Evolutionary conservation across 2,888 invertebrate species (phyloP), one percentile per base, ranked within the genome.

Genomic region (Andrena chrysosceles): DNA sequence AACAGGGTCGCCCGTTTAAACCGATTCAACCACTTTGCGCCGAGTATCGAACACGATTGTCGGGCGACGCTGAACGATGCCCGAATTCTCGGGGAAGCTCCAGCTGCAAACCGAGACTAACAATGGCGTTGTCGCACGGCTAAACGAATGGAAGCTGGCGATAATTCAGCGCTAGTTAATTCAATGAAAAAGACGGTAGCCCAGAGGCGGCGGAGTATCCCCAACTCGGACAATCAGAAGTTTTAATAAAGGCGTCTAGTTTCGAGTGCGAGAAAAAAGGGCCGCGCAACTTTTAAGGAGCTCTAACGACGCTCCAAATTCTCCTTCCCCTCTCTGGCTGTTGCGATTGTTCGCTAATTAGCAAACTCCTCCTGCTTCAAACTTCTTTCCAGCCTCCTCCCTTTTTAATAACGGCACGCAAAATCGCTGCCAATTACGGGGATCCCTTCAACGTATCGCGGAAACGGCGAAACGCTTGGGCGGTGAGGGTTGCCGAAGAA

Each of bases 301-400:
- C 23, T 26, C 33, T 72, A 76, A 76, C 82, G 64, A 64, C 62
- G 66, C 48, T 62, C 67, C 60, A n/a, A 77, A 77, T 80, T 80
- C 66, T 49, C 70, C 48, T 16, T 10, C 62, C 33, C 33, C 35
- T 2, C 35, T 42, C 13, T 13, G 26, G 5, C 66, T 20, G 29
- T 64, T 26, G 59, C 82, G 59, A 82, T 71, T 81, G 80, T 81
- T 81, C 80, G 72, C 80, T 81, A 81, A 81, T 81, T 81, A 79
- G 80, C 29, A 79, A 79, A 81, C 80, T 81, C 80, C 62, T 79
- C 79, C 54, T 54, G n/a, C 35, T 26, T 35, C 68, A 73, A 81
- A 81, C 73, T 81, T 64, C 67, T 35, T 26, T 67, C 49, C 23
- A 7, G 7, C 10, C 23, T 16, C 20, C 13, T 52, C 31, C n/a